Conservation (phyloP, 2,113 vertebrate genomes). For the Ciconia boyciana region DNA sequence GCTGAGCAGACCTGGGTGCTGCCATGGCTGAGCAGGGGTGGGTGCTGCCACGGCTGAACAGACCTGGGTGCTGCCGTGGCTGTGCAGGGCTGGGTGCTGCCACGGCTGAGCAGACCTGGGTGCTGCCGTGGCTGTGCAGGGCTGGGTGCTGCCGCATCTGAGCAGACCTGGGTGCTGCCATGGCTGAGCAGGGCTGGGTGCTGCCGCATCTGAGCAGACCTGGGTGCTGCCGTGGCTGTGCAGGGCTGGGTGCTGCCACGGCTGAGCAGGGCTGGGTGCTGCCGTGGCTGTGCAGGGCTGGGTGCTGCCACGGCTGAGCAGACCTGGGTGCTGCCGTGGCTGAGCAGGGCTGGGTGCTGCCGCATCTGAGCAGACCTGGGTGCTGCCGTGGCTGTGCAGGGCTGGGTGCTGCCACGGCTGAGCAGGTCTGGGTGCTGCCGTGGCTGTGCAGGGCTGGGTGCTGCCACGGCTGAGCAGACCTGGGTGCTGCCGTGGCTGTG, state of each 20-base stretch:
- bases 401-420: neutral
- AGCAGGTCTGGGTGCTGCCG: no score
- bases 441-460: neutral
- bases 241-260: neutral
- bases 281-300: neutral
- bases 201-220: rapidly evolving
- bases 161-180: no score
- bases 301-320: neutral
- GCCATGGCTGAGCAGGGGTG: neutral
- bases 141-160: neutral
- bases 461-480: rapidly evolving
- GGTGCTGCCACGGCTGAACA: neutral
- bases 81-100: neutral
- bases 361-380: rapidly evolving
- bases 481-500: neutral
- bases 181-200: neutral
- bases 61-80: no score
- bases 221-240: neutral
- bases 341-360: neutral
- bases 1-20: neutral
- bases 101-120: rapidly evolving
- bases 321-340: no score
- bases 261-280: neutral
- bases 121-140: neutral
- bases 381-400: neutral